Evolutionary conservation across 2,113 vertebrate species (phyloP).

Genomic region (Periophthalmus modestus): DNA sequence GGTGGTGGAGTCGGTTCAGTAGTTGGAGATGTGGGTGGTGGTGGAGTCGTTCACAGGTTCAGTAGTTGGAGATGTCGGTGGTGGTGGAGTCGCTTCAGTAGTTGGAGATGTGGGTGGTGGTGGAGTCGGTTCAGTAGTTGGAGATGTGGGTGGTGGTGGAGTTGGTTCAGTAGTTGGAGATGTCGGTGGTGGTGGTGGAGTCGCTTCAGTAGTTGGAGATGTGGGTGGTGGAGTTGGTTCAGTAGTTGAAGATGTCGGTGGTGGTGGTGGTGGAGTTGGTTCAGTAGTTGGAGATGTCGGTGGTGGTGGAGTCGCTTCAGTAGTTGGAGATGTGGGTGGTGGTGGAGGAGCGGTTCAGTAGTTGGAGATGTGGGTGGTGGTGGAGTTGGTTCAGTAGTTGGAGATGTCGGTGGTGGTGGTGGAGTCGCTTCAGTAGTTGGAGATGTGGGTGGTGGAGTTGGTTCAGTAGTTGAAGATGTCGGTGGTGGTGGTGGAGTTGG

Average conservation of each 20-base stretch:
- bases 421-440: slow-evolving; percentile 79
- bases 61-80: slow-evolving; percentile 80
- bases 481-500: slow-evolving; percentile 76
- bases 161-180: slow-evolving; percentile 78
- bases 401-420: slow-evolving; percentile 79
- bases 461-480: slow-evolving; percentile 78
- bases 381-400: slow-evolving; percentile 80
- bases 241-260: slow-evolving; percentile 80
- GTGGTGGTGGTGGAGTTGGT: no score
- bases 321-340: slow-evolving; percentile 79
- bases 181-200: slow-evolving; percentile 79
- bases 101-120: slow-evolving; percentile 78
- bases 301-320: slow-evolving; percentile 78
- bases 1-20: slow-evolving; percentile 76
- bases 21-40: slow-evolving; percentile 78
- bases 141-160: slow-evolving; percentile 80
- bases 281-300: slow-evolving; percentile 79
- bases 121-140: slow-evolving; percentile 79
- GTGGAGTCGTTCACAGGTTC: slow-evolving; percentile 75
- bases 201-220: slow-evolving; percentile 78
- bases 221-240: slow-evolving; percentile 75
- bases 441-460: slow-evolving; percentile 78
- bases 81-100: slow-evolving; percentile 77
- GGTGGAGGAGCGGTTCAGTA: slow-evolving; percentile 77
- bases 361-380: slow-evolving; percentile 78